These are phyloP conservation scores for Halesus radiatus DNA, from an alignment of 1,140 invertebrate species.

Conservation along the genomic window DNA sequence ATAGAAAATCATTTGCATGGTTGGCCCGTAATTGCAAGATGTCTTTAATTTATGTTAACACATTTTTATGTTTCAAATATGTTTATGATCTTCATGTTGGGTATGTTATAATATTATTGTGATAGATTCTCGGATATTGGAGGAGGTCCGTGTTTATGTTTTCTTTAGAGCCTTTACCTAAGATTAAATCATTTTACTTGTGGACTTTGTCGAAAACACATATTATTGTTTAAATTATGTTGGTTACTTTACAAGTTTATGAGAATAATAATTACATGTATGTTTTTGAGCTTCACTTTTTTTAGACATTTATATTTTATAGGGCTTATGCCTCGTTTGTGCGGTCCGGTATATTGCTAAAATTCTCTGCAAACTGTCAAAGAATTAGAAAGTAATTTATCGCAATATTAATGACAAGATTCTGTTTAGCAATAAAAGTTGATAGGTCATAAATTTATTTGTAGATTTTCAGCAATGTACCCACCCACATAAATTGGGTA, in stretches of 20 bases:
- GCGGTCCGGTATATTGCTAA: not conserved
- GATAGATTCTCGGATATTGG: not conserved
- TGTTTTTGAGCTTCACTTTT: not conserved
- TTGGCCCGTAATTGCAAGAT: conserved; percentile 41
- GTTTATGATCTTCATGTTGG: not conserved
- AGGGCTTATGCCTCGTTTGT: not conserved
- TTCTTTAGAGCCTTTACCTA: conserved; percentile 37
- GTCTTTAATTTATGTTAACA: not conserved
- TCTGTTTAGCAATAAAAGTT: too few species aligned
- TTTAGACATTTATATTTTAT: conserved; percentile 10
- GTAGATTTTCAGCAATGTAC: too few species aligned
- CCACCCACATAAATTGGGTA: too few species aligned
- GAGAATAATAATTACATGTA: not conserved
- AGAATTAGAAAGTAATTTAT: too few species aligned
- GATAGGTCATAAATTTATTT: too few species aligned
- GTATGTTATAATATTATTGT: not conserved
- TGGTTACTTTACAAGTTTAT: conserved; percentile 44
- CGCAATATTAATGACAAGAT: too few species aligned
- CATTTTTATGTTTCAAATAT: conserved; percentile 20
- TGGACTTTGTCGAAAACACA: conserved; percentile 12
- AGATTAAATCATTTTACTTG: conserved; percentile 31
- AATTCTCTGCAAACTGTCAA: too few species aligned
- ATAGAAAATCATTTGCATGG: conserved; percentile 26
- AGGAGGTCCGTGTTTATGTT: not conserved
- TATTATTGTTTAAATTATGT: conserved; percentile 40